Conservation (phyloP, 2,797 vertebrate genomes). For the Esox masquinongy region DNA sequence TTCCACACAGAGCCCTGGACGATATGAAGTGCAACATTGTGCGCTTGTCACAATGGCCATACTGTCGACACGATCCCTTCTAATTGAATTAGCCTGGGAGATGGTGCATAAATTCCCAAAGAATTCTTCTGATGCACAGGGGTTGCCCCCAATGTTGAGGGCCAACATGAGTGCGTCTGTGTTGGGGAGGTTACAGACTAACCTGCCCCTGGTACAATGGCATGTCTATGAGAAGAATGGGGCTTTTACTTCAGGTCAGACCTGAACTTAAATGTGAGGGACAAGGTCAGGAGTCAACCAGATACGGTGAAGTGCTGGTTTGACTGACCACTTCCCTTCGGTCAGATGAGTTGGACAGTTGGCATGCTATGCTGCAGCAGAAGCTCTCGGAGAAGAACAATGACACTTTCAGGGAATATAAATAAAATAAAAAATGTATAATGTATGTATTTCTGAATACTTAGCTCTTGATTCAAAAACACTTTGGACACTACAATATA, state of each 20-base stretch:
- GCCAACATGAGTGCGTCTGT: slow-evolving; percentile 78
- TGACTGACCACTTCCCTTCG: slow-evolving; percentile 9
- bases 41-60: slow-evolving; percentile 91
- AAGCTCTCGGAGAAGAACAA: not conserved
- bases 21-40: slow-evolving; percentile 96
- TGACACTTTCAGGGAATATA: not conserved
- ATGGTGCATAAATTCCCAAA: slow-evolving; percentile 97
- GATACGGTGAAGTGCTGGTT: slow-evolving; percentile 6
- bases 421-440: not conserved
- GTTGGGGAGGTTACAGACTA: slow-evolving; percentile 24
- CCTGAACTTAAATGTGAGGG: slow-evolving; percentile 33
- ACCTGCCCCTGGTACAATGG: slow-evolving; percentile 51
- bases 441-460: not conserved
- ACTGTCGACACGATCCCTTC: slow-evolving; percentile 94
- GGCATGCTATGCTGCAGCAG: not conserved
- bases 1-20: slow-evolving; percentile 87
- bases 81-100: slow-evolving; percentile 99
- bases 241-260: slow-evolving; percentile 7
- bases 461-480: not conserved
- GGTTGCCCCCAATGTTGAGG: slow-evolving; percentile 83
- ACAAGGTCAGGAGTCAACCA: slow-evolving; percentile 33
- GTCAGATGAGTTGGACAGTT: slow-evolving; percentile 5
- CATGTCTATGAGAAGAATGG: slow-evolving; percentile 29
- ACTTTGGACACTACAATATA: not conserved
- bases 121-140: slow-evolving; percentile 96